phyloP scores from a whole-genome alignment of 2,888 invertebrate species.

The Autographa pulchrina region DNA sequence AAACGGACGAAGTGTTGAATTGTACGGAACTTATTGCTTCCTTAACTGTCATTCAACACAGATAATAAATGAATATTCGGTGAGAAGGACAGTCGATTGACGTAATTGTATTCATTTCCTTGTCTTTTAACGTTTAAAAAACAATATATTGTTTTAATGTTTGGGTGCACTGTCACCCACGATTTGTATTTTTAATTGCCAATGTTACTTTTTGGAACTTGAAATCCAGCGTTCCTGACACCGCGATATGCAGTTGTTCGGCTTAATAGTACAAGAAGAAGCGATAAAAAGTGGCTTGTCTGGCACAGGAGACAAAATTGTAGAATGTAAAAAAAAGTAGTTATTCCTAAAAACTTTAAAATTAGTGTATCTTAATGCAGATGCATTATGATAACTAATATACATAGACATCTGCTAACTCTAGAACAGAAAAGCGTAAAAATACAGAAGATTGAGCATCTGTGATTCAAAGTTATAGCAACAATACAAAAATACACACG shows the following conservation, averaged over 20 bases:
- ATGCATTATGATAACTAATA: no score
- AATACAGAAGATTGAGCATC: constrained; percentile 26
- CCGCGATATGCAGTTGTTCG: no score
- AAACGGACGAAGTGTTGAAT: not conserved
- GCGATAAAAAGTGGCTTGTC: no score
- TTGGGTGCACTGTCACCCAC: no score
- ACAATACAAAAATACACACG: constrained; percentile 56
- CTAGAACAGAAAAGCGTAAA: constrained; percentile 12
- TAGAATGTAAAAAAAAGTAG: no score
- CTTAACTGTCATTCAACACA: constrained; percentile 11
- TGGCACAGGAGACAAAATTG: no score
- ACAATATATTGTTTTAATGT: no score
- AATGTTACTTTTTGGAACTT: no score
- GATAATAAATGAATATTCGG: constrained; percentile 10
- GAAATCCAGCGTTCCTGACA: no score
- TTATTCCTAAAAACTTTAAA: not conserved
- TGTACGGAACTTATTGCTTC: not conserved
- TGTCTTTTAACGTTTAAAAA: no score
- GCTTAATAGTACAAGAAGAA: no score
- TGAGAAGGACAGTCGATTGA: constrained; percentile 12
- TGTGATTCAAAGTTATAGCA: constrained; percentile 33
- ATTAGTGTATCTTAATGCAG: not conserved
- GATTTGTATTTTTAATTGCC: no score
- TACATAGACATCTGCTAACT: constrained; percentile 2
- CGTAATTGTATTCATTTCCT: not conserved